A percentile compares a stretch with the other conserved stretches of the same genome.
Conservation (phyloP, 2,113 vertebrate genomes). For the Panthera leo region DNA sequence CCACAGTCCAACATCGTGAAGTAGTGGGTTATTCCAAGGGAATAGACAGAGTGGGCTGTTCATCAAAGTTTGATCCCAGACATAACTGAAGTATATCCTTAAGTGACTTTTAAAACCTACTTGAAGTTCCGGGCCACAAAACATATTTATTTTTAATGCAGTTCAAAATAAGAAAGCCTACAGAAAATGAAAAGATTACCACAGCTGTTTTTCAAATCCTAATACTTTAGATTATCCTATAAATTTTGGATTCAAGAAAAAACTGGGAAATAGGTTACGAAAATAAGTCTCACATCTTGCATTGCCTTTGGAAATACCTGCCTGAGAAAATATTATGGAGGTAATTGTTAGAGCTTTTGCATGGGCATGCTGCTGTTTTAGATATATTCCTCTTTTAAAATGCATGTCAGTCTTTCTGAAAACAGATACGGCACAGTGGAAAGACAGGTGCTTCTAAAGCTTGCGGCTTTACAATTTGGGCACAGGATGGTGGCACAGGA, state of each 20-base stretch:
- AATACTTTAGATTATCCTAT: slow-evolving; percentile 23
- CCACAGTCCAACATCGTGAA: not conserved
- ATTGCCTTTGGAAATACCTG: not conserved
- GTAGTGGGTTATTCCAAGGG: not conserved
- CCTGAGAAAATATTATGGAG: not conserved
- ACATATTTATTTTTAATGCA: not conserved
- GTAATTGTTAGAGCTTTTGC: not conserved
- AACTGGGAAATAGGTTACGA: not conserved
- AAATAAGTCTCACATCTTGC: not conserved
- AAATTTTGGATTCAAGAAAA: not conserved
- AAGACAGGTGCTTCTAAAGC: not conserved
- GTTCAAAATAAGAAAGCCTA: not conserved
- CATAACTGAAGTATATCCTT: not conserved
- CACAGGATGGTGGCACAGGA: no score
- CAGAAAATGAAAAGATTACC: not conserved
- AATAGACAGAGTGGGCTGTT: not conserved
- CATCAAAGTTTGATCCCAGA: not conserved
- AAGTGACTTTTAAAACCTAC: slow-evolving; percentile 26
- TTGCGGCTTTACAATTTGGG: fast-evolving
- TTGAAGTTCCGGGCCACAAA: not conserved
- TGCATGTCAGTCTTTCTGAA: not conserved
- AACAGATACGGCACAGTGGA: fast-evolving
- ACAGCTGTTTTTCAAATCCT: not conserved
- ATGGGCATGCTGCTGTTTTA: not conserved
- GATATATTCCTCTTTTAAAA: not conserved